Evolutionary conservation across 2,888 invertebrate genomes (phyloP).

Genomic region (Argyresthia goedartella): DNA sequence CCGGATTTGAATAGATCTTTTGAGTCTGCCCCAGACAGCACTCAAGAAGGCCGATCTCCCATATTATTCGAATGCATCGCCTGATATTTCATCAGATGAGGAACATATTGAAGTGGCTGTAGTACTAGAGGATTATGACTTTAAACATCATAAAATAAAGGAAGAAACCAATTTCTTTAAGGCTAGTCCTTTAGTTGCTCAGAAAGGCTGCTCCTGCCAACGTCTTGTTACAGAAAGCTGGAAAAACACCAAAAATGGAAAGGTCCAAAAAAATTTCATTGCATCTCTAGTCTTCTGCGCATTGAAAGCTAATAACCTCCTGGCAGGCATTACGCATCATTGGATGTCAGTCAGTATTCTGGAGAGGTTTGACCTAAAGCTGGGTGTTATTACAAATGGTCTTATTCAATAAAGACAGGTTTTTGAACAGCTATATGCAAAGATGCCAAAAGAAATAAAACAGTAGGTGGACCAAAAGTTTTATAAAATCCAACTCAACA

Average conservation of each 20-base stretch:
- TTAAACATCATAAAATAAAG: background rate
- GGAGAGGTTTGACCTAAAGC: background rate
- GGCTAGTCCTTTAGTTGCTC: background rate
- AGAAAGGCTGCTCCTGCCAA: background rate
- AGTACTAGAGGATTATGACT: background rate
- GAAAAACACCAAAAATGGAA: background rate
- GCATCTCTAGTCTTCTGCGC: background rate
- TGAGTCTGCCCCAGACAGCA: background rate
- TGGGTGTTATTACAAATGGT: background rate
- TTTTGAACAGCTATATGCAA: background rate
- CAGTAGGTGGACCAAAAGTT: background rate
- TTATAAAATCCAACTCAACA: background rate
- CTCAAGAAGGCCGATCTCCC: background rate
- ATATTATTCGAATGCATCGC: background rate
- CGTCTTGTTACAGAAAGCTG: background rate
- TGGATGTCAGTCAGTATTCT: background rate
- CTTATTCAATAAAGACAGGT: background rate
- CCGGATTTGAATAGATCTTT: background rate
- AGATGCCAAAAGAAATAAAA: background rate
- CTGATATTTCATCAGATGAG: background rate
- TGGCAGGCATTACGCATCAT: background rate
- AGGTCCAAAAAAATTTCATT: background rate
- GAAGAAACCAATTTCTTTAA: background rate
- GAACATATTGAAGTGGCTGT: background rate
- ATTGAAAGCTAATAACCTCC: background rate